phyloP scores from a whole-genome alignment of 2,888 invertebrate species.

The Platerodrilus igneus region DNA sequence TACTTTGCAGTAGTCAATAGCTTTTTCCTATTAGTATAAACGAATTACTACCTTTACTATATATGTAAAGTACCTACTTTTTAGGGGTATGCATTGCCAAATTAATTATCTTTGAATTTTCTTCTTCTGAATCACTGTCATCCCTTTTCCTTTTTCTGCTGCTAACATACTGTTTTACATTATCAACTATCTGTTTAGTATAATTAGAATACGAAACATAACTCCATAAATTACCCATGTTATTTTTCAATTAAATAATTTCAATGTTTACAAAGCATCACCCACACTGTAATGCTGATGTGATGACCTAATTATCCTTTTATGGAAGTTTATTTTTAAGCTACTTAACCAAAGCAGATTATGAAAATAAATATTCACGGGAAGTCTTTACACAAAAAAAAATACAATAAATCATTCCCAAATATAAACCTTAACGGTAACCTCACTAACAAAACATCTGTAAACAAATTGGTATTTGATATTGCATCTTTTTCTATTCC shows the following conservation, averaged over 20 bases:
- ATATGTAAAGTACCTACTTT: conserved; percentile 47
- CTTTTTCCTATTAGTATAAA: conserved; percentile 52
- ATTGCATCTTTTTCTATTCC: no score
- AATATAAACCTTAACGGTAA: no score
- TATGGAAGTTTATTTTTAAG: conserved; percentile 5
- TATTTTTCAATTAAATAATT: conserved; percentile 1
- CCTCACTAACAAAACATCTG: no score
- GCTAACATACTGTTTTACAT: conserved; percentile 47
- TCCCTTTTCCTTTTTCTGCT: conserved; percentile 55
- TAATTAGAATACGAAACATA: conserved; percentile 41
- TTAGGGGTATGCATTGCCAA: conserved; percentile 60
- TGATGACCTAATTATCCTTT: conserved; percentile 9
- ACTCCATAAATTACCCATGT: conserved; percentile 50
- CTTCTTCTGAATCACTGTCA: conserved; percentile 50
- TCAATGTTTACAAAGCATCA: conserved; percentile 9
- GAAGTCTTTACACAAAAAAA: no score
- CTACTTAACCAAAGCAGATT: no score
- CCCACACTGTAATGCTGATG: conserved; percentile 10
- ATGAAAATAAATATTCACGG: no score
- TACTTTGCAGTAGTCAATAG: conserved; percentile 69
- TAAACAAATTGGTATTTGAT: no score
- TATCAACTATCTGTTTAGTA: conserved; percentile 43
- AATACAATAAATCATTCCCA: no score
- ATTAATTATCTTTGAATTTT: conserved; percentile 52
- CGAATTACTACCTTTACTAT: neutral